Conservation (phyloP, 2,113 vertebrate species). For the Varanus salvator region DNA sequence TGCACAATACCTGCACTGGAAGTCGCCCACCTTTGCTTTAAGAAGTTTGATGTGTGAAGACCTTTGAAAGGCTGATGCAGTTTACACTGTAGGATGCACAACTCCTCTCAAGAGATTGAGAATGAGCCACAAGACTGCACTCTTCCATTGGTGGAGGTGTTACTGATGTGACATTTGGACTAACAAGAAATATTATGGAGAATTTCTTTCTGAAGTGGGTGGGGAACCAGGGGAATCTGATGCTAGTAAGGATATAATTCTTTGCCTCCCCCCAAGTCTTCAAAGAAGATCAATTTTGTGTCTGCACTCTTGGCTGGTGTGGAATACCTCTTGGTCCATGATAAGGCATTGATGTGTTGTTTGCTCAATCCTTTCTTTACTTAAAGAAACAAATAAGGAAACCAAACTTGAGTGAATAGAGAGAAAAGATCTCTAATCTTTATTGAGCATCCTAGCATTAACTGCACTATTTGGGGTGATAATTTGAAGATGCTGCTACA, state of each 20-base stretch:
- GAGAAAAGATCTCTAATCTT: background rate
- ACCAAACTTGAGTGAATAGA: background rate
- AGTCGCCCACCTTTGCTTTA: background rate
- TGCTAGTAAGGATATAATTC: background rate
- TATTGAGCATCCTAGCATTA: background rate
- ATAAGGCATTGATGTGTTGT: background rate
- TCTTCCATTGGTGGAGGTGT: background rate
- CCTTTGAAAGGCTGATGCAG: background rate
- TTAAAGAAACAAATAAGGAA: background rate
- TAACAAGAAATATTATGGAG: background rate
- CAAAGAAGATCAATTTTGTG: background rate
- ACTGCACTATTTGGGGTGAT: background rate
- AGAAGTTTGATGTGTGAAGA: background rate
- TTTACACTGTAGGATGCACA: background rate
- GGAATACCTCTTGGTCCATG: background rate
- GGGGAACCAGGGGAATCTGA: background rate
- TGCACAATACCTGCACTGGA: no score
- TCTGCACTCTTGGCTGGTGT: background rate
- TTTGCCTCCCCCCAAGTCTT: background rate
- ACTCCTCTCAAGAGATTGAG: background rate
- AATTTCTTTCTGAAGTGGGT: no score
- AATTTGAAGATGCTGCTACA: background rate
- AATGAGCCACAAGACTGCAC: background rate
- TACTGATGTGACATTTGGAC: background rate
- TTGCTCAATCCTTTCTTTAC: background rate